A percentile compares a stretch with the other conserved stretches of the same genome.
phyloP scores from a whole-genome alignment of 2,113 vertebrate species.

The Lichenostomus cassidix region DNA sequence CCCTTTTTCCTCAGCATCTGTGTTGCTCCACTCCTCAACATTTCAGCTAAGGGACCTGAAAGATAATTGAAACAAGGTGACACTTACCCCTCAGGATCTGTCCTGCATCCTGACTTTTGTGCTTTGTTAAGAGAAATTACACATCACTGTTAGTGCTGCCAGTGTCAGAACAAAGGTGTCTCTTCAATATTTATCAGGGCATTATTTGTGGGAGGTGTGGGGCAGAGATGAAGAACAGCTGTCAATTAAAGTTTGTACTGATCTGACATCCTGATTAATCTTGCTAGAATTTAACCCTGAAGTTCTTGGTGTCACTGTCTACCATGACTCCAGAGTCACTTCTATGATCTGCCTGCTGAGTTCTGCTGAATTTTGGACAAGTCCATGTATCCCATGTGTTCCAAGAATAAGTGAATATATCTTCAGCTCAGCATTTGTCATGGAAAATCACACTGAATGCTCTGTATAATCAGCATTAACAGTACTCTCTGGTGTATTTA shows the following conservation, averaged over 20 bases:
- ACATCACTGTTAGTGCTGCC: not conserved
- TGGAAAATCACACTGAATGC: not conserved
- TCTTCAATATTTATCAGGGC: not conserved
- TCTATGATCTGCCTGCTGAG: not conserved
- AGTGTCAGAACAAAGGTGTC: not conserved
- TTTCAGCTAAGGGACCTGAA: not conserved
- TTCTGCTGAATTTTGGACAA: not conserved
- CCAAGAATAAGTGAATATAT: not conserved
- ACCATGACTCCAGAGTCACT: not conserved
- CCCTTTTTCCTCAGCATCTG: not conserved
- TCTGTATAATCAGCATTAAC: not conserved
- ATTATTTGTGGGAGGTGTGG: not conserved
- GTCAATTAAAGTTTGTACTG: not conserved
- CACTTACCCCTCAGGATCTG: not conserved
- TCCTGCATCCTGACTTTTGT: not conserved
- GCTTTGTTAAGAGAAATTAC: not conserved
- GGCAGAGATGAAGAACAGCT: not conserved
- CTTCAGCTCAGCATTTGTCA: not conserved
- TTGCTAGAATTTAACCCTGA: not conserved
- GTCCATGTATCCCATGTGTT: not conserved
- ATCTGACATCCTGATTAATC: not conserved
- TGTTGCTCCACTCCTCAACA: not conserved
- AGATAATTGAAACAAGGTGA: not conserved
- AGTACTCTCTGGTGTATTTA: not conserved
- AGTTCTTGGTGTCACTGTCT: fast-evolving